Percentiles rank a stretch among this genome's conserved stretches.
These are phyloP conservation scores for Resseliella maxima DNA, from an alignment of 2,888 invertebrate genomes.

Conservation along the genomic window DNA sequence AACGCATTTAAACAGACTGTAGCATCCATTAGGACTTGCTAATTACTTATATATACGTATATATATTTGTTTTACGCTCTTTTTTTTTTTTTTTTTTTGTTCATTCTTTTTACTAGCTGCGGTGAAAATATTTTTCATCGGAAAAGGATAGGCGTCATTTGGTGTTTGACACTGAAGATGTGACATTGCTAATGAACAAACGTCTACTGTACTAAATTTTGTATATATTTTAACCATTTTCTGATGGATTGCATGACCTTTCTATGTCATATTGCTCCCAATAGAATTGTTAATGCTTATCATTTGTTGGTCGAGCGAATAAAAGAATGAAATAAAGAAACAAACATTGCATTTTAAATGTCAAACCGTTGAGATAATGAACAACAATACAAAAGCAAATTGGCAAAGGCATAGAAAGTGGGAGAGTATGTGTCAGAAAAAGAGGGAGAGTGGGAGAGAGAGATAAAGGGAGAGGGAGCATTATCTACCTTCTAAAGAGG, in stretches of 20 bases:
- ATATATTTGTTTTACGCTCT: neutral
- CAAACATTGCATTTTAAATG: neutral
- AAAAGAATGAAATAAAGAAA: neutral
- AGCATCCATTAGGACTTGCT: neutral
- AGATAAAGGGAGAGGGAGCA: neutral
- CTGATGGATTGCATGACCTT: constrained; percentile 36
- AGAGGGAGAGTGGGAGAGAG: neutral
- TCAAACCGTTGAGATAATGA: neutral
- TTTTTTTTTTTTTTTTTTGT: neutral
- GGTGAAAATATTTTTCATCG: neutral
- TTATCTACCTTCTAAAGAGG: neutral
- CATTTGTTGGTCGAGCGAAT: neutral
- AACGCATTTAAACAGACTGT: neutral
- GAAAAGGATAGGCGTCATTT: constrained; percentile 40
- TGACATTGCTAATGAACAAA: constrained; percentile 17
- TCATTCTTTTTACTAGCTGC: neutral
- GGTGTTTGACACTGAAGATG: neutral
- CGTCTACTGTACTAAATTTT: neutral
- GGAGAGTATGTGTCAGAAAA: neutral
- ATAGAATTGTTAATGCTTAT: neutral
- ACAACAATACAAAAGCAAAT: neutral
- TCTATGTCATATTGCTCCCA: constrained; percentile 40
- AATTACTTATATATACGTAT: too few species aligned
- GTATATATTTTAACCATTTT: neutral
- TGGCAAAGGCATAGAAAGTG: neutral